Conservation (phyloP, 2,113 vertebrate species). For the Rhinichthys klamathensis region DNA sequence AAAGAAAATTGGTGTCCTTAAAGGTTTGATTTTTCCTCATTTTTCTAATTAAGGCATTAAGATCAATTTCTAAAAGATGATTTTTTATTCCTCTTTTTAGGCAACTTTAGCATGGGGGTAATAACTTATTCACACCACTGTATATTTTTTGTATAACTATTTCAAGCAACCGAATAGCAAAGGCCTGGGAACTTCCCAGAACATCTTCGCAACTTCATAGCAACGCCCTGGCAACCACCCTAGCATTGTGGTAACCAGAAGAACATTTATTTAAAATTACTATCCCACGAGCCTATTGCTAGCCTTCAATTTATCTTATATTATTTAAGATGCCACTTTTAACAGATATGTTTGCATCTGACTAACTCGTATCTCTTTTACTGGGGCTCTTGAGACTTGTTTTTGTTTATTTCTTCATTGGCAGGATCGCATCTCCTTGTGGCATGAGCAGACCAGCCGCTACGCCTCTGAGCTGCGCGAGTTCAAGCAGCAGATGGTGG, state of each 20-base stretch:
- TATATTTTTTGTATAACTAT: too few species aligned
- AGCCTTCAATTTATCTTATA: not conserved
- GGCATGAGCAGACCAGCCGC: slow-evolving; percentile 92
- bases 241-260: not conserved
- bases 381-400: not conserved
- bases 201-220: not conserved
- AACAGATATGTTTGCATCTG: not conserved
- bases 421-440: slow-evolving; percentile 92
- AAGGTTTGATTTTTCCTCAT: too few species aligned
- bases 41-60: too few species aligned
- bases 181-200: too few species aligned
- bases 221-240: not conserved
- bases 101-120: too few species aligned
- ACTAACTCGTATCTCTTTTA: not conserved
- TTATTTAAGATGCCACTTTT: not conserved
- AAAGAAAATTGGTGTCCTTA: too few species aligned
- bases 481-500: slow-evolving; percentile 93
- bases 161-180: too few species aligned
- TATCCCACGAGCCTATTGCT: not conserved
- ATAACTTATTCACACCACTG: too few species aligned
- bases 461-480: slow-evolving; percentile 92
- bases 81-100: too few species aligned
- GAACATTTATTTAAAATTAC: not conserved
- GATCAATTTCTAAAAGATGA: too few species aligned
- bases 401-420: slow-evolving; percentile 17